Base-by-base conservation (phyloP, 2,113 vertebrate species). In the Callaeas wilsoni region DNA sequence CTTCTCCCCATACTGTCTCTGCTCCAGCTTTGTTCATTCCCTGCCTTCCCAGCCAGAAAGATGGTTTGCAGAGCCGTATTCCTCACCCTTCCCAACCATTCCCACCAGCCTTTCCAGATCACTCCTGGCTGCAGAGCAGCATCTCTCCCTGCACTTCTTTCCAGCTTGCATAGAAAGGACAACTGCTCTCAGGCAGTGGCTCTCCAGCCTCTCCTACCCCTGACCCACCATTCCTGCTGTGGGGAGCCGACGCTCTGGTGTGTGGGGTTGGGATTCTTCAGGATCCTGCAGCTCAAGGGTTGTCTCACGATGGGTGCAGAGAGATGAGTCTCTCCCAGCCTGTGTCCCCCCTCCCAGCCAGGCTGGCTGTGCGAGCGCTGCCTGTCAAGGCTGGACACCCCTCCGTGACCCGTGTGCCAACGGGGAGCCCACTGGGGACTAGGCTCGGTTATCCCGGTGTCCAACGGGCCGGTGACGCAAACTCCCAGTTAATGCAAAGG, bases 191-290 rank as follows among this genome's bases (percentile, higher is more conserved):
- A 29, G 53, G 47, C 25, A 1, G 67, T 2, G 46, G 10, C 37
- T 46, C 15, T 42, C 17, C 5, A 4, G 49, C 29, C 55, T 74
- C 74, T 25, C 1, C 3, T 25, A 4, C 2, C 59, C 44, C 59
- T 10, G 14, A 5, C 21, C n/a, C 30, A 25, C 16, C 0, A 1
- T 33, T 50, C 81, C 49, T 13, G 1, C 27, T 21, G 42, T 6
- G 19, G 64, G 41, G 16, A 85, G 18, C 18, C 5, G 7, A 2
- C 12, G 2, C 17, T 26, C 1, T 1, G 0, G 16, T 1, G 0
- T 3, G 18, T 4, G 13, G 59, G 80, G 21, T 8, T 39, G 47
- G 62, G 42, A n/a, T 26, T 25, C 68, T 22, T 3, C 10, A 15
- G 29, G 52, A 19, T 15, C 16, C 4, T 1, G 1, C 2, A 2